A percentile compares a stretch with the other conserved stretches of the same genome.
phyloP scores from a whole-genome alignment of 2,797 vertebrate species.

The Xenentodon cancila region DNA sequence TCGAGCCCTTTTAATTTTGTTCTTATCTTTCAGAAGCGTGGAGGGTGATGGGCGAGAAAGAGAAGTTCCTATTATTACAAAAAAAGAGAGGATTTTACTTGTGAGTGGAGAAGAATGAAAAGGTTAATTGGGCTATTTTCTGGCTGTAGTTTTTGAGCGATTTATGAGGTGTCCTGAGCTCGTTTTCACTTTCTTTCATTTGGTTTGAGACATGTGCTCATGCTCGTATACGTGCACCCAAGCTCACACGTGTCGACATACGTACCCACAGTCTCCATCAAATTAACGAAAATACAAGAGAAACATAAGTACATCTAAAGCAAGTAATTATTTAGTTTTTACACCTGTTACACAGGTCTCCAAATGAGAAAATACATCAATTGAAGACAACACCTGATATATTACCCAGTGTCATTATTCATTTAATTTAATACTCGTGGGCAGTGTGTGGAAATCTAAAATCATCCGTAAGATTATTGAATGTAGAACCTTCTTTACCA shows the following conservation, averaged over 20 bases:
- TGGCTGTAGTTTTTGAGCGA: conserved; percentile 84
- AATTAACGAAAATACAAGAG: too few relatives aligned
- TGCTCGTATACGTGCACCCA: conserved; percentile 27
- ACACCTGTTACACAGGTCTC: too few relatives aligned
- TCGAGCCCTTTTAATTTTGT: conserved; percentile 55
- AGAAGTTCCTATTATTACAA: conserved; percentile 64
- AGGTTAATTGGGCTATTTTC: conserved; percentile 88
- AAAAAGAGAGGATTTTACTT: conserved; percentile 73
- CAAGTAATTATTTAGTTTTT: too few relatives aligned
- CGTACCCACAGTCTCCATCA: not conserved
- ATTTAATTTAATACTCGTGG: too few relatives aligned
- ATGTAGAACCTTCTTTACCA: too few relatives aligned
- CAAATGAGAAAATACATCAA: too few relatives aligned
- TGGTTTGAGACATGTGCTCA: conserved; percentile 74
- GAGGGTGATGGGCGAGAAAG: conserved; percentile 43
- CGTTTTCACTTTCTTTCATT: conserved; percentile 68
- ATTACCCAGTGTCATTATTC: too few relatives aligned
- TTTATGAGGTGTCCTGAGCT: conserved; percentile 79
- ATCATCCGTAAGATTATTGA: too few relatives aligned
- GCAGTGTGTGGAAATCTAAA: too few relatives aligned
- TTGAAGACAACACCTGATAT: too few relatives aligned
- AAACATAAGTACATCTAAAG: too few relatives aligned
- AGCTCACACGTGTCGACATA: conserved; percentile 10
- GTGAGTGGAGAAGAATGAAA: conserved; percentile 82
- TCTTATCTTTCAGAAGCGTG: conserved; percentile 62